Evolutionary conservation across 1,140 invertebrate species (phyloP).

Genomic region (Brachystomella parvula): DNA sequence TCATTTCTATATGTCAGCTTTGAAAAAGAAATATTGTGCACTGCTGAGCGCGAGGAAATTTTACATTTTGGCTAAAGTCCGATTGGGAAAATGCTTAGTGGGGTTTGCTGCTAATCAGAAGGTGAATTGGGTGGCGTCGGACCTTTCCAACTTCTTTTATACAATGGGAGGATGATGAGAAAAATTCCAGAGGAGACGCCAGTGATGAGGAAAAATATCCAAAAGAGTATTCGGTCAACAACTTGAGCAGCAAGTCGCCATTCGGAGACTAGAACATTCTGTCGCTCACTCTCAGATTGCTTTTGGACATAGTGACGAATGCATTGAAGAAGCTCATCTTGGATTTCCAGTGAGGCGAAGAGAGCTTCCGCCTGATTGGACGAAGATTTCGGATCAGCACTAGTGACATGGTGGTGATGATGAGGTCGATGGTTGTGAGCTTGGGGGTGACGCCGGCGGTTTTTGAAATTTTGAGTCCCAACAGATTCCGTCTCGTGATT

Average conservation of each 20-base stretch:
- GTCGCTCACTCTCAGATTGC: conserved; percentile 25
- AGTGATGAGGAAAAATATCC: conserved; percentile 51
- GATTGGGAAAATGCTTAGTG: too few relatives aligned
- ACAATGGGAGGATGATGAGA: conserved; percentile 46
- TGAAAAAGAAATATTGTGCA: too few relatives aligned
- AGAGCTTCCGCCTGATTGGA: not conserved
- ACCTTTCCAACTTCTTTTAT: conserved; percentile 40
- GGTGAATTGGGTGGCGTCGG: conserved; percentile 4
- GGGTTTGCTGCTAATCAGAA: too few relatives aligned
- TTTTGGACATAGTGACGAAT: conserved; percentile 18
- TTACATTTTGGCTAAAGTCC: too few relatives aligned
- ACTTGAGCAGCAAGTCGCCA: conserved; percentile 51
- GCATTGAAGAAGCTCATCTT: conserved; percentile 22
- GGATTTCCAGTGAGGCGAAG: not conserved
- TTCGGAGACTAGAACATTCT: conserved; percentile 45
- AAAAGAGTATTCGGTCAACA: conserved; percentile 53
- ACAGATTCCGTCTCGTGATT: conserved; percentile 15
- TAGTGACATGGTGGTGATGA: not conserved
- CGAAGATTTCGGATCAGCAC: not conserved
- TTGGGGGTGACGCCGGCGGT: conserved; percentile 12
- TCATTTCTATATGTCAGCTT: too few relatives aligned
- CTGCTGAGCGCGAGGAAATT: too few relatives aligned
- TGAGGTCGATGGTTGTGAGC: conserved; percentile 9
- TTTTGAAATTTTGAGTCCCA: conserved; percentile 1
- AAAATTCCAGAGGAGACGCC: conserved; percentile 47